phyloP scores from a whole-genome alignment of 2,797 vertebrate genomes.

The Brachyrhaphis roseni region DNA sequence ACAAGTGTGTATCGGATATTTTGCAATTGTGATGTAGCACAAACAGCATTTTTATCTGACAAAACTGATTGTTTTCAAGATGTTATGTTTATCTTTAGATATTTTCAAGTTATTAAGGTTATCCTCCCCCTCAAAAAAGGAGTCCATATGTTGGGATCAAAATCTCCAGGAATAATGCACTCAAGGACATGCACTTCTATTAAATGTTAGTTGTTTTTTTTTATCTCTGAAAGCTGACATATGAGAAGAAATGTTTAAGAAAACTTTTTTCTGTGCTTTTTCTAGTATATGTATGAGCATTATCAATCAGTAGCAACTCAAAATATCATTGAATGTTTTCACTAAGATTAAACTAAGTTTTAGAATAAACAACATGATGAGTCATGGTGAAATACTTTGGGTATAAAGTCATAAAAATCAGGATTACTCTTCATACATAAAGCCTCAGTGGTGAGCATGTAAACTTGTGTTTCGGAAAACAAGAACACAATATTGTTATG shows the following conservation, averaged over 20 bases:
- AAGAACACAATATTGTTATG: conserved; percentile 2
- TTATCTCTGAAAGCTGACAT: neutral
- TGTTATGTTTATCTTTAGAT: conserved; percentile 9
- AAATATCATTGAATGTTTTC: neutral
- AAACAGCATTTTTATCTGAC: conserved; percentile 15
- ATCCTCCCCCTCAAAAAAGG: neutral
- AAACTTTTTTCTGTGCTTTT: conserved; percentile 1
- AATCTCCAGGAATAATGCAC: neutral
- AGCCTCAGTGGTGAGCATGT: neutral
- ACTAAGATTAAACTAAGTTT: neutral
- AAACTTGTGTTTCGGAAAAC: conserved; percentile 1
- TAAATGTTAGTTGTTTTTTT: conserved; percentile 16
- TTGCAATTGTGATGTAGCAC: conserved; percentile 34
- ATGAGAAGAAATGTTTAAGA: conserved; percentile 1
- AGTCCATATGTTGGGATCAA: neutral
- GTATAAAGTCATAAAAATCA: neutral
- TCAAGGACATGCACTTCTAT: neutral
- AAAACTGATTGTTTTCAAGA: conserved; percentile 2
- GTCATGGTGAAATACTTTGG: neutral
- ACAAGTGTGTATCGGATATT: conserved; percentile 38
- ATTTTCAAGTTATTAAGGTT: neutral
- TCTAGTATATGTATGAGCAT: neutral
- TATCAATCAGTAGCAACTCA: neutral
- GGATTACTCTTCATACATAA: neutral
- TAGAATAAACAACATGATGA: neutral